Conservation (phyloP, 2,113 vertebrate genomes). For the Maccullochella peelii region DNA sequence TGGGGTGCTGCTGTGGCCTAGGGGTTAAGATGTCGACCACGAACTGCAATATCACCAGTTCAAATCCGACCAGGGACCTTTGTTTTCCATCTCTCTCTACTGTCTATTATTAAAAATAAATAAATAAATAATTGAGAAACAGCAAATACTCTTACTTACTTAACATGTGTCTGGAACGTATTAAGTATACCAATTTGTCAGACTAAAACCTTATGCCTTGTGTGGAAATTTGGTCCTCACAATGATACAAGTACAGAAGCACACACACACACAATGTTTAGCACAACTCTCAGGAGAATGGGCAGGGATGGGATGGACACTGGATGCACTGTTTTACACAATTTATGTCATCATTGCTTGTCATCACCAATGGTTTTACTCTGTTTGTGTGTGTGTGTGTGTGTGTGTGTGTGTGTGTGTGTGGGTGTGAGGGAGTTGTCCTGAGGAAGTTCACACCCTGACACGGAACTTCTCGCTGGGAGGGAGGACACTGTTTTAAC, state of each 20-base stretch:
- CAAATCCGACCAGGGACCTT: neutral
- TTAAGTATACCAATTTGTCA: neutral
- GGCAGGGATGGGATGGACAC: constrained; percentile 30
- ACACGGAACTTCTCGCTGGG: constrained; percentile 42
- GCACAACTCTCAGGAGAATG: constrained; percentile 32
- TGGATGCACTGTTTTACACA: constrained; percentile 3
- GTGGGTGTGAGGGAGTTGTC: constrained; percentile 13
- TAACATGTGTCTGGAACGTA: neutral
- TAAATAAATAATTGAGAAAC: neutral
- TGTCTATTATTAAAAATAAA: neutral
- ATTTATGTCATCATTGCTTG: constrained; percentile 34
- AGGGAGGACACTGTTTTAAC: constrained; percentile 60
- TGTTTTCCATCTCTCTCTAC: neutral
- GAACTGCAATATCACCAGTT: neutral
- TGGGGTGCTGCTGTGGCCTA: neutral
- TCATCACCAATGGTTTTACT: constrained; percentile 33
- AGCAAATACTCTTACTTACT: too few species aligned
- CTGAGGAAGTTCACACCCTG: constrained; percentile 69
- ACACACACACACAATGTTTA: neutral
- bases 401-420: neutral
- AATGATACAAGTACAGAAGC: neutral
- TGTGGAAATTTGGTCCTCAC: neutral
- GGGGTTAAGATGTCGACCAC: neutral
- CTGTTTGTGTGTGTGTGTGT: neutral
- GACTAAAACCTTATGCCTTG: neutral